phyloP scores from a whole-genome alignment of 2,113 vertebrate genomes.

The Acinonyx jubatus region DNA sequence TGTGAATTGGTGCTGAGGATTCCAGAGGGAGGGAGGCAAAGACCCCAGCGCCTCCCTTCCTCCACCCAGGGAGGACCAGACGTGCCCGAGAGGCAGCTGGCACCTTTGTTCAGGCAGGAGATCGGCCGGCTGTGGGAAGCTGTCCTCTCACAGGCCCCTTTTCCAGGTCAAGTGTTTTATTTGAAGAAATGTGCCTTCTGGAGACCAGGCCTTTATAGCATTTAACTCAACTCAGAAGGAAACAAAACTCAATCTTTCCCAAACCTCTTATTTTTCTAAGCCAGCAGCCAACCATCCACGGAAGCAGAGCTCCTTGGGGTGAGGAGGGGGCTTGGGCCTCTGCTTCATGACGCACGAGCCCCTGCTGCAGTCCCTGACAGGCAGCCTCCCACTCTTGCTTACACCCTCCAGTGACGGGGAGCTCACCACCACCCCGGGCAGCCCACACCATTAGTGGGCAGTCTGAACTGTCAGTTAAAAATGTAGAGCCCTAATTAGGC shows the following conservation, averaged over 20 bases:
- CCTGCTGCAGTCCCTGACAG: background rate
- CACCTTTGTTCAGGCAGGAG: background rate
- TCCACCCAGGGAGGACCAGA: background rate
- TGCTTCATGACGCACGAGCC: background rate
- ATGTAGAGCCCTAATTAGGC: background rate
- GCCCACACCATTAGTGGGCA: background rate
- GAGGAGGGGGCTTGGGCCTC: background rate
- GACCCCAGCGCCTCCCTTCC: background rate
- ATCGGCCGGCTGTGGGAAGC: slow-evolving; percentile 15
- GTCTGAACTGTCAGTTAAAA: background rate
- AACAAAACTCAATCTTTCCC: background rate
- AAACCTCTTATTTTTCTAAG: background rate
- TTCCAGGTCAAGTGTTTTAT: slow-evolving; percentile 79
- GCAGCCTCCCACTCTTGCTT: background rate
- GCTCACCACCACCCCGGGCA: background rate
- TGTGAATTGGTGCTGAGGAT: background rate
- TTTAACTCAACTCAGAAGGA: background rate
- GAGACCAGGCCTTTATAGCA: slow-evolving; percentile 49
- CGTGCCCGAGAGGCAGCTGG: background rate
- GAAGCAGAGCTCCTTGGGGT: background rate
- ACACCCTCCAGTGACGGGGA: background rate
- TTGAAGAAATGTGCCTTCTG: slow-evolving; percentile 17
- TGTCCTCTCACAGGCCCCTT: background rate
- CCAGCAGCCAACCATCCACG: background rate
- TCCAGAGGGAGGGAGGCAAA: too few relatives aligned